Base-by-base conservation (phyloP, 2,888 invertebrate genomes). In the Dynastes tityus region DNA sequence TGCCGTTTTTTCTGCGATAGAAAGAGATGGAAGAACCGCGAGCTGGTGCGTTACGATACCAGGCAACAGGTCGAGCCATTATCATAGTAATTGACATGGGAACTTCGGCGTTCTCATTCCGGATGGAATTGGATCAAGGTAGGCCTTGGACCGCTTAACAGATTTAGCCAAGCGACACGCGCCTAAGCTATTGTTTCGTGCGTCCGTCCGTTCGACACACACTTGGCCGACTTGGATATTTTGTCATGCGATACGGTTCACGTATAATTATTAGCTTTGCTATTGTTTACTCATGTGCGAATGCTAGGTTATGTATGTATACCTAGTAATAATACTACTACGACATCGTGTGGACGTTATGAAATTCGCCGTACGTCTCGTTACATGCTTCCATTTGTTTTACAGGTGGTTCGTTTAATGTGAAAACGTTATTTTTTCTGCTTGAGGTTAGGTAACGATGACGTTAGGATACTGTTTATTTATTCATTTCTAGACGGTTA, bases 41-140 rank as follows among this genome's bases (percentile, higher is more conserved):
- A 68, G 16, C 49, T 11, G 45, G 45, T 45, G 16, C 68, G 40
- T 16, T 45, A 37, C 32, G 32, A 70, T 70, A 51, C 51, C 16
- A 5, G 32, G 70, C 63, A 67, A 78, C 53, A 70, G 78, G 37
- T 45, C 71, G 32, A 45, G 79, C 77, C 76, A 79, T 81, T 81
- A 67, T 40, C 45, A 8, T 45, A n/a, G 82, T 86, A 86, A 87
- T 87, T 86, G 86, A 86, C 86, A 87, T 87, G 87, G 86, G 87
- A 87, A 87, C 85, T 84, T 82, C 80, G 79, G 82, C 84, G 85
- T 86, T 86, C 87, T 84, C 85, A 85, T 87, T 87, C 84, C 84
- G 84, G 82, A 82, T 82, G 81, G 85, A 87, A 85, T 84, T 84
- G 84, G 85, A 86, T 86, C 86, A 85, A 83, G 83, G 82, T 79